These are phyloP conservation scores for Halcyon malimbica DNA, from an alignment of 2,113 vertebrate species.

Conservation along the genomic window DNA sequence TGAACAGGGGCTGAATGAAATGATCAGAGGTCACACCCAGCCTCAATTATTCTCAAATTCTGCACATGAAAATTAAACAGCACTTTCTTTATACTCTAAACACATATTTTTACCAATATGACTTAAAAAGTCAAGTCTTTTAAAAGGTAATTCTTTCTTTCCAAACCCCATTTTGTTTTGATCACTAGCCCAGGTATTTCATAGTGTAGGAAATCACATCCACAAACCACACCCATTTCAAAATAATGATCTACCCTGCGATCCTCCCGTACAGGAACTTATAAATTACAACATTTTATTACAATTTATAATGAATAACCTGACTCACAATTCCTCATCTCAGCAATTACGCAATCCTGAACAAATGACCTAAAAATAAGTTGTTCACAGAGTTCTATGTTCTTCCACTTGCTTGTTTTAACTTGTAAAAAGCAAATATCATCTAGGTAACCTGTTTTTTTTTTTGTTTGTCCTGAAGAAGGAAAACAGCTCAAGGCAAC, in stretches of 20 bases:
- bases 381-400: neutral
- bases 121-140: neutral
- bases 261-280: neutral
- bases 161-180: neutral
- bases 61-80: neutral
- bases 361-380: constrained; percentile 25
- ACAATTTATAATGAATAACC: neutral
- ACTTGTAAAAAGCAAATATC: neutral
- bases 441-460: neutral
- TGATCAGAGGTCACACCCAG: neutral
- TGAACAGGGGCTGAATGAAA: neutral
- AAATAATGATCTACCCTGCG: neutral
- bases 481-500: neutral
- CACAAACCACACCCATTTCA: neutral
- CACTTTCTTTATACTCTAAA: neutral
- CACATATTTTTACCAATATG: neutral
- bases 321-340: neutral
- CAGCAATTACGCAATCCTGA: constrained; percentile 1
- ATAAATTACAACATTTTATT: neutral
- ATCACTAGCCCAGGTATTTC: neutral
- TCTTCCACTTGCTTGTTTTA: neutral
- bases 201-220: neutral
- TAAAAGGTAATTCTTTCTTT: neutral
- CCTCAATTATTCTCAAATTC: neutral
- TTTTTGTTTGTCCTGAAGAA: neutral